These are phyloP conservation scores for Heliconius aoede DNA, from an alignment of 2,888 invertebrate genomes.

Conservation along the genomic window DNA sequence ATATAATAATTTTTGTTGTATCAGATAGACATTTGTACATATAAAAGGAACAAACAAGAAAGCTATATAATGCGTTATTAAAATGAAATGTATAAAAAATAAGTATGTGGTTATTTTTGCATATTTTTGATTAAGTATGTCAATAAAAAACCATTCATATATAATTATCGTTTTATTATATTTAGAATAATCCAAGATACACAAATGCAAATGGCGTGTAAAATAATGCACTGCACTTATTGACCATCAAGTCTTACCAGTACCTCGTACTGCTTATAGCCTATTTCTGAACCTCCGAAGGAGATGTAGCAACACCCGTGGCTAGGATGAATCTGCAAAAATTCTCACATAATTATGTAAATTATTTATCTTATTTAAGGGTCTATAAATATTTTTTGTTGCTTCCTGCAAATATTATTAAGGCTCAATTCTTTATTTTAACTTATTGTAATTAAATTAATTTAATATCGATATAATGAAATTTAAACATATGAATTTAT, in stretches of 20 bases:
- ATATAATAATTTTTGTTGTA: too few relatives aligned
- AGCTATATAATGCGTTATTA: not conserved
- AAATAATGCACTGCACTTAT: not conserved
- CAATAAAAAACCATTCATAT: not conserved
- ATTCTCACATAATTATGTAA: not conserved
- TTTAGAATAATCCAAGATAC: not conserved
- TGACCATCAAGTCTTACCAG: constrained; percentile 57
- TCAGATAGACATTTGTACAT: too few relatives aligned
- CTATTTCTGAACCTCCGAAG: constrained; percentile 67
- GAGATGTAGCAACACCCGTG: constrained; percentile 74
- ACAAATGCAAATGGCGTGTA: not conserved
- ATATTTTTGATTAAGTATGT: constrained; percentile 14
- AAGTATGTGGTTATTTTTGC: not conserved
- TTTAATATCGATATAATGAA: too few relatives aligned
- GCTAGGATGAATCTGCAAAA: constrained; percentile 70
- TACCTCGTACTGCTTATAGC: constrained; percentile 71
- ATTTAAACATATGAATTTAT: too few relatives aligned
- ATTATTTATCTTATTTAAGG: not conserved
- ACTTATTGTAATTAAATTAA: too few relatives aligned
- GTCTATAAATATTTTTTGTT: too few relatives aligned
- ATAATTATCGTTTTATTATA: not conserved
- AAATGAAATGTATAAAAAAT: not conserved
- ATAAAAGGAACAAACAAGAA: not conserved
- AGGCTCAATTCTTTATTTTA: too few relatives aligned
- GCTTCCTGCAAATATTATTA: too few relatives aligned